A percentile compares a stretch with the other conserved stretches of the same genome.
phyloP scores from a whole-genome alignment of 2,888 invertebrate species.

The Pteria penguin region DNA sequence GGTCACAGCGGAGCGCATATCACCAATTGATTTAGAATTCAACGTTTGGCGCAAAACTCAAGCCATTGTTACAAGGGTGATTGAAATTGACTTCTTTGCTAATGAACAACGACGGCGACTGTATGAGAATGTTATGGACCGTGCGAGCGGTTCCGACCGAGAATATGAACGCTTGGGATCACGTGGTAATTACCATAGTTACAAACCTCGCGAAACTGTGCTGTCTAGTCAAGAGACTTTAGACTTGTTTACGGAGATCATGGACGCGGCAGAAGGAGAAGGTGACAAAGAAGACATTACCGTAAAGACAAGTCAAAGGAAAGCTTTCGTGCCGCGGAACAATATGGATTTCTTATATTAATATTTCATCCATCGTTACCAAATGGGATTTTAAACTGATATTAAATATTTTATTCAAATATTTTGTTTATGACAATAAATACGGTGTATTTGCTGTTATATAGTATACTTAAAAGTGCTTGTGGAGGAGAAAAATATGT shows the following conservation, averaged over 20 bases:
- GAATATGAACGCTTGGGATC: constrained; percentile 25
- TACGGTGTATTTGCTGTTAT: background rate
- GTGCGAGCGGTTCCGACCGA: constrained; percentile 30
- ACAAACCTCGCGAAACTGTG: constrained; percentile 57
- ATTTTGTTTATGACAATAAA: background rate
- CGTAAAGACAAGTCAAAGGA: constrained; percentile 56
- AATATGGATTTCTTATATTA: constrained; percentile 65
- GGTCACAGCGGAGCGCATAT: constrained; percentile 77
- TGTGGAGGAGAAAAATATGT: too few relatives aligned
- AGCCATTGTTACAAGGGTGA: constrained; percentile 77
- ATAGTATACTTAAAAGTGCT: too few relatives aligned
- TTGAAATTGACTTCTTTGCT: constrained; percentile 78
- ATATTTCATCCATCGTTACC: too few relatives aligned
- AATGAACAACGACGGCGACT: constrained; percentile 75
- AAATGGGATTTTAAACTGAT: too few relatives aligned
- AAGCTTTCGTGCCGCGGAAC: constrained; percentile 55
- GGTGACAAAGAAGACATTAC: constrained; percentile 69
- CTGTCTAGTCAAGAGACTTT: constrained; percentile 76
- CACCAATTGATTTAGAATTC: constrained; percentile 75
- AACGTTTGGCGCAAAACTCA: constrained; percentile 79
- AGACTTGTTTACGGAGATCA: constrained; percentile 76
- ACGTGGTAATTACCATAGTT: constrained; percentile 14
- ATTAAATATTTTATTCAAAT: too few relatives aligned
- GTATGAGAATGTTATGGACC: constrained; percentile 74
- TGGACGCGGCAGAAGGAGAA: constrained; percentile 75